phyloP scores from a whole-genome alignment of 2,888 invertebrate species.

The Tribolium freemani region DNA sequence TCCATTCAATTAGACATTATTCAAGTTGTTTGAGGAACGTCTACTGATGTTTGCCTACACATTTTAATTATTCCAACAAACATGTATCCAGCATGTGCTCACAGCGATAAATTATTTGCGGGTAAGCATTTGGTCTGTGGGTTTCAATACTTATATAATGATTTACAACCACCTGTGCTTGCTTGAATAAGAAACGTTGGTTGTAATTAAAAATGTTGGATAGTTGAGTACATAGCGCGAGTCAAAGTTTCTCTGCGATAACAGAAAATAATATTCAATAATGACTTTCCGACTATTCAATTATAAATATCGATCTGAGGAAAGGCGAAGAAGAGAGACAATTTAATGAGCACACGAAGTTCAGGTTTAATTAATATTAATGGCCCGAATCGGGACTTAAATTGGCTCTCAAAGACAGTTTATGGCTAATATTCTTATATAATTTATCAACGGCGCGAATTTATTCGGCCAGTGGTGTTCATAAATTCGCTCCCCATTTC shows the following conservation, averaged over 20 bases:
- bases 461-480: conserved; percentile 43
- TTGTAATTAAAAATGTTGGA: conserved; percentile 11
- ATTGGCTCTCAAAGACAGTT: conserved; percentile 58
- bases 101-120: conserved; percentile 34
- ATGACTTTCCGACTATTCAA: conserved; percentile 57
- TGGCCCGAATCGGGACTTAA: conserved; percentile 54
- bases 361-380: conserved; percentile 59
- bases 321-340: conserved; percentile 50
- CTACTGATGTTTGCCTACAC: conserved; percentile 33
- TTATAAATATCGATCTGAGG: conserved; percentile 55
- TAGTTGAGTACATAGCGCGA: not conserved
- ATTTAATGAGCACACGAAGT: conserved; percentile 56
- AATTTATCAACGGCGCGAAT: conserved; percentile 46
- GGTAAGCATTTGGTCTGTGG: conserved; percentile 35
- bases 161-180: not conserved
- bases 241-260: conserved; percentile 42
- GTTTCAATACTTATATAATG: conserved; percentile 35
- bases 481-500: conserved; percentile 38
- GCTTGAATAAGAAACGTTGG: no score
- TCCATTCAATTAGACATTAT: conserved; percentile 22
- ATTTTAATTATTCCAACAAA: conserved; percentile 36
- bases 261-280: conserved; percentile 56
- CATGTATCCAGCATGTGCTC: conserved; percentile 30
- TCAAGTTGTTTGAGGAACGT: conserved; percentile 15
- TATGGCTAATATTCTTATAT: conserved; percentile 55